Conservation (phyloP, 2,113 vertebrate genomes). For the Lophotis ruficrista region DNA sequence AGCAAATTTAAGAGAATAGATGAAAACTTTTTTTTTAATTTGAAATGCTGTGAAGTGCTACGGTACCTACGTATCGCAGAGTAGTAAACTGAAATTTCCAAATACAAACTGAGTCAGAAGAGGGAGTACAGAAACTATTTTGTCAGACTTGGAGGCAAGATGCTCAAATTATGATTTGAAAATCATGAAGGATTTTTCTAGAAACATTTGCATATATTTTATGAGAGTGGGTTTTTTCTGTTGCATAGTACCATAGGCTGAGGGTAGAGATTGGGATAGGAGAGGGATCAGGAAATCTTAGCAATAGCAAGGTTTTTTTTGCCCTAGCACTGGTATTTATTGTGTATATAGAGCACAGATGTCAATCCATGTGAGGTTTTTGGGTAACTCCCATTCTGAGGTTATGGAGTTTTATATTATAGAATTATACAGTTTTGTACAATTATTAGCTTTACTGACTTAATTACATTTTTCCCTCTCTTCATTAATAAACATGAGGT, state of each 20-base stretch:
- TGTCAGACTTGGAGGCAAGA: background rate
- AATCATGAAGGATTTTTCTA: background rate
- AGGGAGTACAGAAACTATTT: background rate
- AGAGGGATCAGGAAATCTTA: background rate
- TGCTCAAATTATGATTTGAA: background rate
- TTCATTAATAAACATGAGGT: background rate
- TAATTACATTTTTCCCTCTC: background rate
- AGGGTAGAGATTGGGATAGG: background rate
- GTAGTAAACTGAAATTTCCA: background rate
- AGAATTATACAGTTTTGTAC: background rate
- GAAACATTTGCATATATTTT: background rate
- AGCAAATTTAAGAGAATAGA: background rate
- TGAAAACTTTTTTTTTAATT: background rate
- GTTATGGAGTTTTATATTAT: background rate
- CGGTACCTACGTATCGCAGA: fast-evolving
- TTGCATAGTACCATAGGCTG: background rate
- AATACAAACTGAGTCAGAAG: background rate
- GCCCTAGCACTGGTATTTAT: background rate
- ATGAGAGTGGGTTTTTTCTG: background rate
- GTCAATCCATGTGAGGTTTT: background rate
- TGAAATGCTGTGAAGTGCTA: background rate
- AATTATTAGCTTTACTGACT: background rate
- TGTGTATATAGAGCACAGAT: background rate
- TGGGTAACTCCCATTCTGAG: background rate
- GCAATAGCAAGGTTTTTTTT: background rate